Conservation (phyloP, 1,140 invertebrate genomes). For the Trichomalopsis sarcophagae region DNA sequence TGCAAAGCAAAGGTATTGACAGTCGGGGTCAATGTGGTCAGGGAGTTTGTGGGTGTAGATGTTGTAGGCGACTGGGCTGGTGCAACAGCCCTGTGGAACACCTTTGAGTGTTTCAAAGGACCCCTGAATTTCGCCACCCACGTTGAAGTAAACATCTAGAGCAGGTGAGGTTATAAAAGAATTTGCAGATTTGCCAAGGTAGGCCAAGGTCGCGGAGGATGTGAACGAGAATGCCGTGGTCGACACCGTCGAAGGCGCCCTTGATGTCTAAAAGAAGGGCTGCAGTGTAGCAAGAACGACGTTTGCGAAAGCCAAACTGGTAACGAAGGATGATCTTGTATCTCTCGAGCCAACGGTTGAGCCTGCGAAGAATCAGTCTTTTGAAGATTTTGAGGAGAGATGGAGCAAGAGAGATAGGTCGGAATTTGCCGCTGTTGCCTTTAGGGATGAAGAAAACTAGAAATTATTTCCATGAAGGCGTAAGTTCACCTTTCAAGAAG, state of each 20-base stretch:
- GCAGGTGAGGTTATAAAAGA: too few species aligned
- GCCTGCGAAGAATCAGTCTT: too few species aligned
- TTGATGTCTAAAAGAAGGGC: background rate
- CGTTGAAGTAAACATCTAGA: too few species aligned
- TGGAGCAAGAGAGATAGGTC: constrained; percentile 52
- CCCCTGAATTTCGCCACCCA: too few species aligned
- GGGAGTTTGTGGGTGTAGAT: too few species aligned
- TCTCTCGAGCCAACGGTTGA: too few species aligned
- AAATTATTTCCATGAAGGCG: constrained; percentile 38
- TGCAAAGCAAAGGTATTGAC: background rate
- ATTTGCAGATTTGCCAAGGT: too few species aligned
- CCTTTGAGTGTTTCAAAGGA: too few species aligned
- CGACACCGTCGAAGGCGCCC: background rate
- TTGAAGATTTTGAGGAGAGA: constrained; percentile 50
- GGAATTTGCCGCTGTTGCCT: constrained; percentile 40
- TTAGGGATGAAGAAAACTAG: constrained; percentile 48
- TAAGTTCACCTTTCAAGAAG: background rate
- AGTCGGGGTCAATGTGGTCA: too few species aligned
- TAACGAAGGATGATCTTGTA: constrained; percentile 7
- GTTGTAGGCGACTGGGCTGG: too few species aligned
- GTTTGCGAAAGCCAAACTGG: constrained; percentile 44
- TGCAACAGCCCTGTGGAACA: too few species aligned
- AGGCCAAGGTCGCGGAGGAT: too few species aligned
- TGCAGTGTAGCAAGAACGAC: constrained; percentile 2
- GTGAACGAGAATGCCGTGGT: background rate